Conservation (phyloP, 2,113 vertebrate species). For the Zosterops borbonicus region DNA sequence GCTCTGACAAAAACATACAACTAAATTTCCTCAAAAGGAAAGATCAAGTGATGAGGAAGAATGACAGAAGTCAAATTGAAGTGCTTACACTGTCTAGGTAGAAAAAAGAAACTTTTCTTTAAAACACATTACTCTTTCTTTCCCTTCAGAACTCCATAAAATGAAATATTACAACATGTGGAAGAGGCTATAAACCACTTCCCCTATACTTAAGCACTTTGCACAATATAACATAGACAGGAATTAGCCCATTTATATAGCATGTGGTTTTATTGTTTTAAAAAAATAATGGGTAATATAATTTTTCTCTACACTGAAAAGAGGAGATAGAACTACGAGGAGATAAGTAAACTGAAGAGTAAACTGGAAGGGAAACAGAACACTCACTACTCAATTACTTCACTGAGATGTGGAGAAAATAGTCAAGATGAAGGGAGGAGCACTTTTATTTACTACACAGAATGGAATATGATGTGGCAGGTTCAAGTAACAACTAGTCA, state of each 20-base stretch:
- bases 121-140: background rate
- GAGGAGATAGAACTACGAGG: background rate
- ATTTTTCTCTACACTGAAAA: background rate
- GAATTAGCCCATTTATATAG: background rate
- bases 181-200: background rate
- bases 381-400: background rate
- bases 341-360: background rate
- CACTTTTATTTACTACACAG: conserved; percentile 71
- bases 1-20: background rate
- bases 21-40: background rate
- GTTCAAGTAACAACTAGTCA: background rate
- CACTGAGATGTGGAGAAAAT: background rate
- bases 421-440: conserved; percentile 70
- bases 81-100: background rate
- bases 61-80: background rate
- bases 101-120: background rate
- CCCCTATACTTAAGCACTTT: background rate
- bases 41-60: background rate
- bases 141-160: background rate
- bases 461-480: conserved; percentile 65
- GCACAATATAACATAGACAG: background rate
- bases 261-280: background rate
- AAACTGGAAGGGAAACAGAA: background rate
- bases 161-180: background rate
- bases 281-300: background rate